Conservation (phyloP, 30 jellyfish, hydroid and myxozoan species). For the Mastigias papua region DNA sequence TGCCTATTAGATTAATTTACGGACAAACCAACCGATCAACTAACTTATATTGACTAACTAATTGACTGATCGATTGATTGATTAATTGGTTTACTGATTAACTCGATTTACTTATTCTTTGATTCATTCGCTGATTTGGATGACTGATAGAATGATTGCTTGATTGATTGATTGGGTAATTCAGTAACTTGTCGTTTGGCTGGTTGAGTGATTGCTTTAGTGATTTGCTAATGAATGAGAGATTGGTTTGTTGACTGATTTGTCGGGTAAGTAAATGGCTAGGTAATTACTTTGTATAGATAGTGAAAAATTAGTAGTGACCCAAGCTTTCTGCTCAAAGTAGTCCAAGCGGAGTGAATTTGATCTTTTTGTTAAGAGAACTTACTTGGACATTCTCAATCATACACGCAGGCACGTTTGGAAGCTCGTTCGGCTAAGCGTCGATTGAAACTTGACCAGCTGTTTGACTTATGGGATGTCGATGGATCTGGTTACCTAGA, state of each 20-base stretch:
- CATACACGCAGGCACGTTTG: conserved; percentile 75
- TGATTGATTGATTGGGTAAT: neutral
- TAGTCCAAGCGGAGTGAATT: no score
- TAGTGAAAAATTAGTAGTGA: neutral
- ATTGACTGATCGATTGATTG: no score
- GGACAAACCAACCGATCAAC: neutral
- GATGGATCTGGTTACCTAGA: conserved; percentile 96
- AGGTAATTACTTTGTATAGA: no score
- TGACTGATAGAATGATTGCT: no score
- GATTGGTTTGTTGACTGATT: no score
- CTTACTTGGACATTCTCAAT: no score
- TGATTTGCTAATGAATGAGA: no score
- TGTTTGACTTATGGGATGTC: conserved; percentile 93
- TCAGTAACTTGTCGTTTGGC: neutral
- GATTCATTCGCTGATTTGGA: neutral
- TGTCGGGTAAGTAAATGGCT: no score
- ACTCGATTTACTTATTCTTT: neutral
- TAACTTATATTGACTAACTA: no score
- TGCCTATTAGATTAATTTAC: neutral
- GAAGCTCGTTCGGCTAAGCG: conserved; percentile 88
- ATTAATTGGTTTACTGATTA: neutral
- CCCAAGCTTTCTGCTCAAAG: neutral
- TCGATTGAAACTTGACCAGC: conserved; percentile 78
- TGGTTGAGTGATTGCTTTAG: conserved; percentile 1
- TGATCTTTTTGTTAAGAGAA: no score